Conservation (phyloP, 2,888 invertebrate species). For the Lysandra coridon region DNA sequence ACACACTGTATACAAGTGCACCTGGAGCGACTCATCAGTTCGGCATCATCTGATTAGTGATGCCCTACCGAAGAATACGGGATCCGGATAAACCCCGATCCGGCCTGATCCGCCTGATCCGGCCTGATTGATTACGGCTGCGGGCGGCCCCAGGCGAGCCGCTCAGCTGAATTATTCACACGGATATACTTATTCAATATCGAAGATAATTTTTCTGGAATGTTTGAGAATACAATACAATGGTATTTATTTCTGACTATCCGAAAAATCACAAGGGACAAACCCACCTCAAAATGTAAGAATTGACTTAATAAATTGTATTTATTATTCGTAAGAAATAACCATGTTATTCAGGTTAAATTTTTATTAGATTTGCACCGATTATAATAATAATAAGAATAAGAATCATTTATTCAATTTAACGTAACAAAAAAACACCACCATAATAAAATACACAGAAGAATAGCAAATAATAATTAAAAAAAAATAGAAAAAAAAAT, state of each 20-base stretch:
- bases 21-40: neutral
- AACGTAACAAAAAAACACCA: too few species aligned
- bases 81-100: slow-evolving; percentile 34
- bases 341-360: too few species aligned
- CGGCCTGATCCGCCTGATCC: slow-evolving; percentile 25
- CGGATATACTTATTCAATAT: neutral
- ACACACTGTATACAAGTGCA: neutral
- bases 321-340: too few species aligned
- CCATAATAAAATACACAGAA: too few species aligned
- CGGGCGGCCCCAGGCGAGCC: slow-evolving; percentile 11
- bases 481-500: too few species aligned
- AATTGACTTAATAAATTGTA: too few species aligned
- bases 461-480: too few species aligned
- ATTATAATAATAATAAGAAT: too few species aligned
- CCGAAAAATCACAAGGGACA: neutral
- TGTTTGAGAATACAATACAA: neutral
- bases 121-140: slow-evolving; percentile 30
- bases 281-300: too few species aligned
- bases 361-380: too few species aligned
- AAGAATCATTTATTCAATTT: too few species aligned
- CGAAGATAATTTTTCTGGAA: neutral
- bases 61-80: slow-evolving; percentile 31
- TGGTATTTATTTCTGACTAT: neutral
- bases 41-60: slow-evolving; percentile 11
- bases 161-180: neutral